These are phyloP conservation scores for Trypoxylon attenuatum DNA, from an alignment of 2,888 invertebrate species.

Conservation along the genomic window DNA sequence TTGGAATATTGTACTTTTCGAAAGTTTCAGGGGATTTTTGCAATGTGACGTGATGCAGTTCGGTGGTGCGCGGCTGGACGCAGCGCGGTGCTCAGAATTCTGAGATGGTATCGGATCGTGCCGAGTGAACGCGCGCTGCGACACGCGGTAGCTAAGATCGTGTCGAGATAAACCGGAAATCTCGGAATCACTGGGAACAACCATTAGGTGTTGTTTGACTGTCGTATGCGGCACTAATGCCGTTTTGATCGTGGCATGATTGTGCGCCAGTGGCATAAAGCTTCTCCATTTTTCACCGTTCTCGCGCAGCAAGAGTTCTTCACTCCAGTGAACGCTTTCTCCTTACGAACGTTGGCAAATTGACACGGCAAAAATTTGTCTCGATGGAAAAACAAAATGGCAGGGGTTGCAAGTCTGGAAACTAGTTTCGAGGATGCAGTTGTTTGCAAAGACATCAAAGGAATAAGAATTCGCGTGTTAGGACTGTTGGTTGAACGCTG, in stretches of 20 bases:
- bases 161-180: constrained; percentile 58
- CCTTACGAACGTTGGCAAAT: not conserved
- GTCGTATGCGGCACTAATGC: constrained; percentile 20
- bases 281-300: too few species aligned
- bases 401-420: too few species aligned
- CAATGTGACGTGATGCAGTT: too few species aligned
- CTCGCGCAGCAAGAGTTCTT: too few species aligned
- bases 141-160: constrained; percentile 61
- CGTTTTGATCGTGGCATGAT: not conserved
- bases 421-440: too few species aligned
- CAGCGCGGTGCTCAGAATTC: not conserved
- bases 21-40: too few species aligned
- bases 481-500: too few species aligned
- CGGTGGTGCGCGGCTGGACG: not conserved
- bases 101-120: not conserved
- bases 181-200: constrained; percentile 47
- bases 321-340: not conserved
- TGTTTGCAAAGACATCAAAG: too few species aligned
- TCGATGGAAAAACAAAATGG: not conserved
- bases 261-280: too few species aligned
- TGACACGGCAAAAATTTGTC: not conserved
- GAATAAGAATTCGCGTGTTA: too few species aligned
- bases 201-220: constrained; percentile 44
- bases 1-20: too few species aligned
- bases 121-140: not conserved